phyloP scores from a whole-genome alignment of 2,113 vertebrate species.

The Falco punctatus region DNA sequence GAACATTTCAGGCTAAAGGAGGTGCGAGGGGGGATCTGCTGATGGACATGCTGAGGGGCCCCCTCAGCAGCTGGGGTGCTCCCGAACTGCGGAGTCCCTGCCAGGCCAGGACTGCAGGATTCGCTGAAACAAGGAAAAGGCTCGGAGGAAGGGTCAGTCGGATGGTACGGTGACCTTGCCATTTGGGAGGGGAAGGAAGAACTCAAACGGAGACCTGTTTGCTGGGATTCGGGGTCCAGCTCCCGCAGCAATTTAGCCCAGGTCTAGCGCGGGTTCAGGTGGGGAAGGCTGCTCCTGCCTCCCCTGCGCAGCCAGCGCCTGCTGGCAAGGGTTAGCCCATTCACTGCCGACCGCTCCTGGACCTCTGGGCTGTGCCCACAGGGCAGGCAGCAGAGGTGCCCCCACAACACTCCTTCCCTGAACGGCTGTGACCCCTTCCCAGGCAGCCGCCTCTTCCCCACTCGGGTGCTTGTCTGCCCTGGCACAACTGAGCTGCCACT shows the following conservation, averaged over 20 bases:
- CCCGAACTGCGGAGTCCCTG: not conserved
- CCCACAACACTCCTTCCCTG: not conserved
- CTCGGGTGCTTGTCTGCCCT: not conserved
- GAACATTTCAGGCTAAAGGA: not conserved
- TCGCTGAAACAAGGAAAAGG: not conserved
- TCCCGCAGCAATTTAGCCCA: not conserved
- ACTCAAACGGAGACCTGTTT: not conserved
- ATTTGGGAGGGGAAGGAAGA: not conserved
- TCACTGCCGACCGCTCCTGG: rapidly evolving
- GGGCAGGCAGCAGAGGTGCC: not conserved
- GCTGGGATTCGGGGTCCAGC: not conserved
- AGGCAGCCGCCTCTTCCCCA: not conserved
- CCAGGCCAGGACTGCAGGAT: not conserved
- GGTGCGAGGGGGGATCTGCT: not conserved
- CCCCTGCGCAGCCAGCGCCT: not conserved
- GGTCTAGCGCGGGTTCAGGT: not conserved
- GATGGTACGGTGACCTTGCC: not conserved
- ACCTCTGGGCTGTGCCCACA: not conserved
- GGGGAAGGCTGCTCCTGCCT: not conserved
- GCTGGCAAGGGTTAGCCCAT: not conserved
- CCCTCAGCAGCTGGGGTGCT: not conserved
- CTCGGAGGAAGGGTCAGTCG: not conserved
- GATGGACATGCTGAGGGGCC: not conserved
- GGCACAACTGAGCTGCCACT: not conserved
- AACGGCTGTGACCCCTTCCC: not conserved